Base-by-base conservation (phyloP, 2,888 invertebrate genomes). In the Clunio marinus region DNA sequence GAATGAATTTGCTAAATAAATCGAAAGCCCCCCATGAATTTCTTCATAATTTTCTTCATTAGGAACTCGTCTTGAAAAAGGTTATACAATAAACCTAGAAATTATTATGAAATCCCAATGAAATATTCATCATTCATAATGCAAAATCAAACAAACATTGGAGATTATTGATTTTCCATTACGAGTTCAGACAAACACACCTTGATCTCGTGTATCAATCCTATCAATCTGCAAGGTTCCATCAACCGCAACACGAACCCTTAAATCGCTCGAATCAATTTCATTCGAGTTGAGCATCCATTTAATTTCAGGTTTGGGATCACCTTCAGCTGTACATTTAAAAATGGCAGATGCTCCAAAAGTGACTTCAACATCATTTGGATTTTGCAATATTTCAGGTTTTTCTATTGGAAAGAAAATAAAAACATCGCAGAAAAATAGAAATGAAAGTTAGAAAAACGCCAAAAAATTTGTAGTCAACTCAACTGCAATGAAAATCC, bases 401-500 rank as follows among this genome's bases (percentile, higher is more conserved):
- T 85, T 83, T 72, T 82, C 92, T 89, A 28, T 27, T n/a, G n/a
- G n/a, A n/a, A n/a, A n/a, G n/a, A n/a, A n/a, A n/a, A n/a, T n/a
- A n/a, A n/a, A n/a, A n/a, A n/a, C n/a, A n/a, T n/a, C n/a, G n/a
- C n/a, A n/a, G n/a, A n/a, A n/a, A n/a, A n/a, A n/a, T n/a, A n/a
- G n/a, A n/a, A n/a, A n/a, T n/a, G n/a, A n/a, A n/a, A n/a, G 10
- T 10, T n/a, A 3, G 41, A n/a, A 41, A n/a, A 41, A 41, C 7
- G 41, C n/a, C n/a, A 41, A 10, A 41, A 41, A 51, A 17, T 13
- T 13, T 10, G 41, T 46, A 27, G 58, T 45, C 20, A 17, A 71
- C 84, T 87, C 84, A 80, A 94, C 95, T 83, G 80, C 96, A 96
- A 73, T 89, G 86, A 72, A 95, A 88, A 73, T 93, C 88, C n/a